Conservation (phyloP, 2,888 invertebrate species). For the Scrobipalpa atriplicella region DNA sequence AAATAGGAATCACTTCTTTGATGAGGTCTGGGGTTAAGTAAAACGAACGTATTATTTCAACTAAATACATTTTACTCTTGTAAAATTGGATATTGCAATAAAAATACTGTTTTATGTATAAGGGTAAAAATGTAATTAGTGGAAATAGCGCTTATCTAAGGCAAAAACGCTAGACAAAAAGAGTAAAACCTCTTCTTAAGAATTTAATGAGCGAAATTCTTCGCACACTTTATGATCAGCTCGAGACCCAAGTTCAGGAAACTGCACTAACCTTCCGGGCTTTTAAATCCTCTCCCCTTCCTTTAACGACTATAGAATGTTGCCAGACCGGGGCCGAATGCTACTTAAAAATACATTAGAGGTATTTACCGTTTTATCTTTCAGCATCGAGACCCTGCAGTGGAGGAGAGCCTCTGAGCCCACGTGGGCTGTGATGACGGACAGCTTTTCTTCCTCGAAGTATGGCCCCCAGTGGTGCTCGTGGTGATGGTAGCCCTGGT, state of each 20-base stretch:
- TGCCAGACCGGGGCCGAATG: neutral
- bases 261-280: constrained; percentile 13
- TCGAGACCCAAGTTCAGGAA: constrained; percentile 15
- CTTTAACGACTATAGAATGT: constrained; percentile 24
- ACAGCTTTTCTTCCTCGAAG: constrained; percentile 84
- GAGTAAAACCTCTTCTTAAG: neutral
- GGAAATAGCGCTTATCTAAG: too few species aligned
- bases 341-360: constrained; percentile 27
- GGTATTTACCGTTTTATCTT: constrained; percentile 84
- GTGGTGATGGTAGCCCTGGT: constrained; percentile 84
- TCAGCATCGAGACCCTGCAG: constrained; percentile 87
- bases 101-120: too few species aligned
- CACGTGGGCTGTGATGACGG: constrained; percentile 83
- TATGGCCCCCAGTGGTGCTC: constrained; percentile 89
- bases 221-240: neutral
- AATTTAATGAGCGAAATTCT: neutral
- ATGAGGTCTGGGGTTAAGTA: too few species aligned
- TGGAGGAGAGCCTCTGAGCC: constrained; percentile 85
- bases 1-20: too few species aligned
- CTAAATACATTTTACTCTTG: neutral
- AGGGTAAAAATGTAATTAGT: too few species aligned
- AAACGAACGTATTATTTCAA: neutral
- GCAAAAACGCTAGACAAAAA: neutral
- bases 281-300: constrained; percentile 16
- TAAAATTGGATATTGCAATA: too few species aligned